Evolutionary conservation across 2,113 vertebrate genomes (phyloP), one percentile per base, ranked within the genome.

Genomic region (Ciconia maguari): DNA sequence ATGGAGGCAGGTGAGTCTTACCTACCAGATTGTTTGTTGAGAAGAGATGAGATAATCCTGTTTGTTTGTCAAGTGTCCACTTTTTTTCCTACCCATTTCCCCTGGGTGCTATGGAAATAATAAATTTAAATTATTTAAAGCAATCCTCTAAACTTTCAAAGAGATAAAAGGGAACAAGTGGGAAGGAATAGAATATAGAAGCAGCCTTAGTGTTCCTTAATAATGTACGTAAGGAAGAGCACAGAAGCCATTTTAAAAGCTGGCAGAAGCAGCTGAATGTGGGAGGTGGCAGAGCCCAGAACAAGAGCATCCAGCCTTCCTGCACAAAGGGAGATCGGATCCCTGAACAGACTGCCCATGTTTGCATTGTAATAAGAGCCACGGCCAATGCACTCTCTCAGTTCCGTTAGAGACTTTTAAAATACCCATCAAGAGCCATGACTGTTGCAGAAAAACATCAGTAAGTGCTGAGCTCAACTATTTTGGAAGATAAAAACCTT

Each of bases 1-100:
- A 99, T 0, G 99, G 99, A 22, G 99, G 99, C 34, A 98, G 98
- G 98, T 99, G 95, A 98, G 98, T 98, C 46, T 60, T 36, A 14
- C 27, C 34, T 30, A 9, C 22, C 66, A 41, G 22, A 7, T 4
- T 38, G 48, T 22, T 85, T 1, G 0, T 1, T 66, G 65, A 10
- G n/a, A 62, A 80, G 71, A 78, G 75, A 46, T 66, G 13, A 49
- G 71, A 46, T 36, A 10, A 57, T 76, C 25, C 48, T 61, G 8
- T 25, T 27, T 36, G 34, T 34, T 46, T 61, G 46, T 16, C 71
- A 34, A 13, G 20, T n/a, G 51, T 36, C 65, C 27, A 0, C 15
- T 62, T 42, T 41, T n/a, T 41, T 70, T 48, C 15, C 26, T 55
- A 2, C 77, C 77, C 17, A 1, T 48, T 75, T 85, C 24, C 52